A percentile compares a stretch with the other conserved stretches of the same genome.
These are phyloP conservation scores for Pristionchus mayeri DNA, from an alignment of 2,888 invertebrate species.

Conservation along the genomic window DNA sequence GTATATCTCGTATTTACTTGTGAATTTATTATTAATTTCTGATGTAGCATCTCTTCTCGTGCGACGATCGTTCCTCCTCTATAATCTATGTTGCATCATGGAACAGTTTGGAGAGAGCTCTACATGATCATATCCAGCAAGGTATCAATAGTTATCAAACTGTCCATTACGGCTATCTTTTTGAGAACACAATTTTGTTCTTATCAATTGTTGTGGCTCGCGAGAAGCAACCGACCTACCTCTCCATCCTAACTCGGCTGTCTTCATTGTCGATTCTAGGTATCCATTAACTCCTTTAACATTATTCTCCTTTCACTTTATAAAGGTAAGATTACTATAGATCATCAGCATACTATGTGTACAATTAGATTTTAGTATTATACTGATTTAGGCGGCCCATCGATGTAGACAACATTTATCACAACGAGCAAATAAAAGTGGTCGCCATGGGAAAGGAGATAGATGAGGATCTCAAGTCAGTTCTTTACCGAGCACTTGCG, in stretches of 20 bases:
- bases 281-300: too few species aligned
- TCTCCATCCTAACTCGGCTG: slow-evolving; percentile 52
- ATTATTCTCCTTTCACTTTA: too few species aligned
- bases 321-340: too few species aligned
- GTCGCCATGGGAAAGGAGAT: slow-evolving; percentile 56
- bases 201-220: slow-evolving; percentile 71
- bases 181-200: slow-evolving; percentile 52
- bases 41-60: slow-evolving; percentile 67
- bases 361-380: too few species aligned
- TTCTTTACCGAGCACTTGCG: neutral
- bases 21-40: neutral
- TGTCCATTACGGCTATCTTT: neutral
- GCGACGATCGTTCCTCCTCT: slow-evolving; percentile 69
- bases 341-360: too few species aligned
- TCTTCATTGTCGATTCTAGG: slow-evolving; percentile 69
- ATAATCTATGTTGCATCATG: slow-evolving; percentile 63
- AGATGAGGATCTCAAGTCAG: slow-evolving; percentile 49
- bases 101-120: slow-evolving; percentile 60
- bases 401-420: slow-evolving; percentile 70
- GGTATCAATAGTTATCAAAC: slow-evolving; percentile 50
- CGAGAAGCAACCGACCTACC: slow-evolving; percentile 59
- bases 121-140: slow-evolving; percentile 59
- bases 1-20: too few species aligned
- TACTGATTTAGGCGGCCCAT: slow-evolving; percentile 61
- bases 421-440: slow-evolving; percentile 57